These are phyloP conservation scores for Osmoderma eremita DNA, from an alignment of 2,888 invertebrate species.

Conservation along the genomic window DNA sequence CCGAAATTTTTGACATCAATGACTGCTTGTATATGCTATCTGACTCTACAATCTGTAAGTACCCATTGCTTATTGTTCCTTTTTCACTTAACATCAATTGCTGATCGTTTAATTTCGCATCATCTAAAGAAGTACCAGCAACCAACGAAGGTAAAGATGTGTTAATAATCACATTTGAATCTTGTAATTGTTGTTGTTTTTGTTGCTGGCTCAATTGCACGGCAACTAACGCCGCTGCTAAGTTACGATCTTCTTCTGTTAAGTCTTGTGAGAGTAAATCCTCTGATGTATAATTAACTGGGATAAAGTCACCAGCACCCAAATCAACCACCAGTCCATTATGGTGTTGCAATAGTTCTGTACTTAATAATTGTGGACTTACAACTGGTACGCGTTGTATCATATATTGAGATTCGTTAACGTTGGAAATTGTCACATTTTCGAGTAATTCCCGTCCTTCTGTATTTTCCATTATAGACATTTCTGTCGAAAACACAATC, in stretches of 20 bases:
- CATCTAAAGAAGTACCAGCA: constrained; percentile 49
- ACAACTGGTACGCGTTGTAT: constrained; percentile 60
- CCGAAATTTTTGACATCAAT: constrained; percentile 33
- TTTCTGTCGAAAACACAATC: constrained; percentile 43
- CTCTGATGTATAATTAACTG: constrained; percentile 62
- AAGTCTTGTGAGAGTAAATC: constrained; percentile 63
- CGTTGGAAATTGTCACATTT: constrained; percentile 58
- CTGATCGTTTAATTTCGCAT: constrained; percentile 54
- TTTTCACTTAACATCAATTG: constrained; percentile 58
- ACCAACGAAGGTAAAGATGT: constrained; percentile 51
- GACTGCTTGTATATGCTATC: constrained; percentile 51
- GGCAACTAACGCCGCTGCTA: constrained; percentile 71
- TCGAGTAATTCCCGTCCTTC: constrained; percentile 57
- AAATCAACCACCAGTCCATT: constrained; percentile 62
- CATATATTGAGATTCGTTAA: constrained; percentile 60
- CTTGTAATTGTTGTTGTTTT: constrained; percentile 66
- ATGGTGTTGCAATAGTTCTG: constrained; percentile 61
- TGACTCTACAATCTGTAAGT: constrained; percentile 59
- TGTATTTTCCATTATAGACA: constrained; percentile 53
- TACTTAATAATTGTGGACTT: constrained; percentile 59
- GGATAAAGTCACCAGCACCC: constrained; percentile 61
- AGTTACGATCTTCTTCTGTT: constrained; percentile 70
- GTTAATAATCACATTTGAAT: constrained; percentile 52
- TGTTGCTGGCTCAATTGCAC: constrained; percentile 72
- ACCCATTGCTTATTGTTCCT: constrained; percentile 53